Conservation (phyloP, 2,797 vertebrate species). For the Alauda arvensis region DNA sequence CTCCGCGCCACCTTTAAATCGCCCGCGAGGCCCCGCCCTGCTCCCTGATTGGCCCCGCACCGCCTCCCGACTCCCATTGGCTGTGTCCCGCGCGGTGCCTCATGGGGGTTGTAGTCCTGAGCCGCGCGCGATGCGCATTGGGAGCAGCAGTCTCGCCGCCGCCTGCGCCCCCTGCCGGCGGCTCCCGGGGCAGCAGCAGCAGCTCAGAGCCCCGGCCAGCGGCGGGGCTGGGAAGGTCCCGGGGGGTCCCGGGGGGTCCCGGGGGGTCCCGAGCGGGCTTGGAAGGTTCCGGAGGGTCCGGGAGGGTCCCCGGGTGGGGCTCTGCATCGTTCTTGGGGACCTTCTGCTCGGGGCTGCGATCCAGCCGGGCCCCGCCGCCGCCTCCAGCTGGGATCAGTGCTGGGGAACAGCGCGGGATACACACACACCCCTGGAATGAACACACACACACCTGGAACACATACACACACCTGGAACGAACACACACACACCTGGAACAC, state of each 20-base stretch:
- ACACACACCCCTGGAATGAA: neutral
- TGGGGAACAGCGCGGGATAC: neutral
- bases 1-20: accelerated
- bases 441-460: neutral
- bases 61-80: neutral
- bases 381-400: neutral
- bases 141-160: neutral
- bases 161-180: neutral
- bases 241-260: no score
- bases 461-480: neutral
- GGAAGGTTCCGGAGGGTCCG: no score
- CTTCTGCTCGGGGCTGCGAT: neutral
- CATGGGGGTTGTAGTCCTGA: neutral
- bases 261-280: no score
- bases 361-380: no score
- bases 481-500: neutral
- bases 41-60: accelerated
- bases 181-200: neutral
- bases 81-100: accelerated
- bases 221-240: no score
- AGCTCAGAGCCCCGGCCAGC: neutral
- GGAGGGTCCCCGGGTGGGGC: no score
- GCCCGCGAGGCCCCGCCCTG: neutral
- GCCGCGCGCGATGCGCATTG: neutral
- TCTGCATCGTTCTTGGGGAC: neutral